Base-by-base conservation (phyloP, 2,113 vertebrate species). In the Aythya baeri region DNA sequence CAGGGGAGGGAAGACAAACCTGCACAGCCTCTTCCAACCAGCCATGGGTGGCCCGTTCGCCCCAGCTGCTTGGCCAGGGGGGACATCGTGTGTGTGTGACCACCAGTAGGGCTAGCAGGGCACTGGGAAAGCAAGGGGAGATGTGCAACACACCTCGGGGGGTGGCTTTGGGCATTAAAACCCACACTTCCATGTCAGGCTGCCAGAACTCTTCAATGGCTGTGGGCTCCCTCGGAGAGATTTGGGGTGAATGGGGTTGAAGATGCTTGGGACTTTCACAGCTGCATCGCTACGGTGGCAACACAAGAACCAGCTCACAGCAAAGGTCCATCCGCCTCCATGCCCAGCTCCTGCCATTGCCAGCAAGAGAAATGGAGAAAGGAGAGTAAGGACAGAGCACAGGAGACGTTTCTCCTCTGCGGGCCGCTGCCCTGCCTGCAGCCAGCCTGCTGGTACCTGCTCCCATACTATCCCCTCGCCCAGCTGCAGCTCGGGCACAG, bases 21-120 rank as follows among this genome's bases (percentile, higher is more conserved):
- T 67, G 11, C 23, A 75, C 11, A 78, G 17, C 68, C 26, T 62
- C 73, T 57, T 84, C 34, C 52, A 57, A 31, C 25, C 36, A 22
- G 43, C 13, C n/a, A 3, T 5, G 20, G 20, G 14, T 34, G 59
- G 26, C 13, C 74, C 79, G 52, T 34, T 83, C 50, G 38, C 50
- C n/a, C 67, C 41, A 41, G 31, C 4, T 2, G 4, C n/a, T 22
- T n/a, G 50, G 46, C 23, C 5, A 2, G 13, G 1, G 22, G 3
- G 17, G 11, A 44, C 7, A 3, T 6, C 0, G 0, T 5, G 17
- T 22, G 55, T 18, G 44, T 3, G 22, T 85, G 43, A 27, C 55
- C 72, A 52, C 17, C 5, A 0, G 41, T 4, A 59, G 25, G 41
- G 63, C 27, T 80, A 58, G 41, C 68, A 49, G 75, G n/a, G 76